Base-by-base conservation (phyloP, 2,888 invertebrate species). In the Cerceris rybyensis region DNA sequence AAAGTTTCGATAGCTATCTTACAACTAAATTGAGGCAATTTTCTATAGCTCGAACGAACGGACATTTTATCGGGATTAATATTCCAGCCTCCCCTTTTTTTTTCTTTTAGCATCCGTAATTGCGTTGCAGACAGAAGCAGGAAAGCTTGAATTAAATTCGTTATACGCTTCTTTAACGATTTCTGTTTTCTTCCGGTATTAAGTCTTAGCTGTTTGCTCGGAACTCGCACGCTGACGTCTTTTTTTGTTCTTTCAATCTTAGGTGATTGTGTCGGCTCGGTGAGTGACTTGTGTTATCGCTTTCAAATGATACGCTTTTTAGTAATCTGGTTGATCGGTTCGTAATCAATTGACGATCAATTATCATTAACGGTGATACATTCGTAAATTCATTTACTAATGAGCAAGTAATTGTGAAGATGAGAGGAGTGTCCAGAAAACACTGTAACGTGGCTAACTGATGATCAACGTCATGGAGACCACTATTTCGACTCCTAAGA, bases 21-120 rank as follows among this genome's bases (percentile, higher is more conserved):
- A 59, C 69, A 65, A 59, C 61, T 76, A 78, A 82, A 82, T 80
- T 70, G 73, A 77, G 60, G 70, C 66, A 75, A 82, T 84, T 84
- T 78, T 78, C 75, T 70, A 54, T 72, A 28, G 60, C 39, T 59
- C 58, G 39, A 41, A 41, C 69, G 58, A 52, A 68, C 74, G 49
- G 57, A 68, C 69, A 59, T 50, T 76, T 83, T 70, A 74, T 67
- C 74, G 46, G 55, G 63, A 83, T 77, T 74, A 77, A 82, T 75
- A 80, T 63, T 76, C 66, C 67, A 43, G 11, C 28, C 28, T 4
- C 28, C 28, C 28, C 28, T 4, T 4, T 4, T 4, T 28, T 28
- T 28, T 28, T 28, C 55, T 70, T 70, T 75, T 60, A 14, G 6
- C 14, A 11, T 46, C 14, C 16, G 43, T 59, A 58, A 64, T 70